These are phyloP conservation scores for Leptoclinus maculatus DNA, from an alignment of 2,797 vertebrate species.

Conservation along the genomic window DNA sequence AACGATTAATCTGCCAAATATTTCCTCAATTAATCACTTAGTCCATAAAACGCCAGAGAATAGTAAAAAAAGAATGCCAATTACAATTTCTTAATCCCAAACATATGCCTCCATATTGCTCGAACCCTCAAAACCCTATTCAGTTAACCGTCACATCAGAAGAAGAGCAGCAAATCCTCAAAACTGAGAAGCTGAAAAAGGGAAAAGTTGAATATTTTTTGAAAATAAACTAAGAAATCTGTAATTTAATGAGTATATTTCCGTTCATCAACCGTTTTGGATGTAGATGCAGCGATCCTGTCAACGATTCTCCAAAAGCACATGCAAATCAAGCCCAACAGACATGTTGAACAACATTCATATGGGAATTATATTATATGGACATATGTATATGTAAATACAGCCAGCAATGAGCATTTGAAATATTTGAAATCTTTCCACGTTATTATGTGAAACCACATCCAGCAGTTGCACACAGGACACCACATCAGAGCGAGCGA, in stretches of 20 bases:
- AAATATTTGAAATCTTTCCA: neutral
- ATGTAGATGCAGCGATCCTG: neutral
- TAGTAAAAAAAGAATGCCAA: neutral
- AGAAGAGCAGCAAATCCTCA: neutral
- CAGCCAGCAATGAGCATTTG: neutral
- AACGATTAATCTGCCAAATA: neutral
- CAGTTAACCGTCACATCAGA: neutral
- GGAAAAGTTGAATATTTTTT: neutral
- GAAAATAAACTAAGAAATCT: neutral
- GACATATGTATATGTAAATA: neutral
- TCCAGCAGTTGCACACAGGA: neutral
- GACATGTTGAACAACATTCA: neutral
- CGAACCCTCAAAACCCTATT: neutral
- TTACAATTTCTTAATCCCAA: neutral
- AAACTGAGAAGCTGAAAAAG: neutral
- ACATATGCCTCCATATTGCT: neutral
- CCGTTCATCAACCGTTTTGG: neutral
- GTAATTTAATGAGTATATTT: neutral
- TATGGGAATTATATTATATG: neutral
- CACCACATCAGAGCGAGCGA: neutral
- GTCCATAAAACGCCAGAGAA: neutral
- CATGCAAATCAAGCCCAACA: neutral
- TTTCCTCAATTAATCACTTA: neutral
- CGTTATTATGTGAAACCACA: conserved; percentile 7
- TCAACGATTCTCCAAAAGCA: neutral